Percentiles rank a stretch among this genome's conserved stretches.
Conservation (phyloP, 2,888 invertebrate genomes). For the Drosophila pseudotakahashii region DNA sequence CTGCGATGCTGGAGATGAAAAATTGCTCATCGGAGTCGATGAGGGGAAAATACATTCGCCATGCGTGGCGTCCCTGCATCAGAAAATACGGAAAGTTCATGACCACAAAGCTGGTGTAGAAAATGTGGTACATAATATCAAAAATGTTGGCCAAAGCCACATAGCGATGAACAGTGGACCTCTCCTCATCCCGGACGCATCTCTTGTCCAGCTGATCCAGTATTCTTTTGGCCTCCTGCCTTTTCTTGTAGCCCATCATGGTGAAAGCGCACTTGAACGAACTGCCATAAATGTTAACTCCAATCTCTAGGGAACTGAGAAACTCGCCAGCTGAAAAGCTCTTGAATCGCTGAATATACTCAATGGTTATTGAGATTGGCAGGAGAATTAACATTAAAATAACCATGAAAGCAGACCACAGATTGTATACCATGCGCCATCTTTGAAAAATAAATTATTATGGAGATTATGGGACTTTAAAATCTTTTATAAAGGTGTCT, state of each 20-base stretch:
- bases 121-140: conserved; percentile 25
- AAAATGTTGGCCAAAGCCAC: conserved; percentile 36
- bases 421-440: not conserved
- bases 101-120: conserved; percentile 29
- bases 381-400: not conserved
- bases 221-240: conserved; percentile 33
- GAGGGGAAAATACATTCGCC: conserved; percentile 16
- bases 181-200: conserved; percentile 20
- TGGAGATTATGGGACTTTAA: no score
- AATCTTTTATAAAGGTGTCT: not conserved
- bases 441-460: not conserved
- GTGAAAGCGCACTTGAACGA: conserved; percentile 25
- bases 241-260: conserved; percentile 38
- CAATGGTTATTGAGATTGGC: conserved; percentile 9
- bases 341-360: conserved; percentile 6
- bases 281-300: conserved; percentile 17
- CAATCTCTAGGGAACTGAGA: conserved; percentile 44
- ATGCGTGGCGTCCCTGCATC: conserved; percentile 10
- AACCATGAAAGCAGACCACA: not conserved
- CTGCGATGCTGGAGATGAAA: not conserved
- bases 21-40: conserved; percentile 6
- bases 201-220: conserved; percentile 50
- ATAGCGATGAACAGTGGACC: conserved; percentile 21
- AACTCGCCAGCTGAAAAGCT: conserved; percentile 49
- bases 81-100: conserved; percentile 5